These are phyloP conservation scores for Drosophila aldrichi DNA, from an alignment of 2,888 invertebrate genomes.

Conservation along the genomic window DNA sequence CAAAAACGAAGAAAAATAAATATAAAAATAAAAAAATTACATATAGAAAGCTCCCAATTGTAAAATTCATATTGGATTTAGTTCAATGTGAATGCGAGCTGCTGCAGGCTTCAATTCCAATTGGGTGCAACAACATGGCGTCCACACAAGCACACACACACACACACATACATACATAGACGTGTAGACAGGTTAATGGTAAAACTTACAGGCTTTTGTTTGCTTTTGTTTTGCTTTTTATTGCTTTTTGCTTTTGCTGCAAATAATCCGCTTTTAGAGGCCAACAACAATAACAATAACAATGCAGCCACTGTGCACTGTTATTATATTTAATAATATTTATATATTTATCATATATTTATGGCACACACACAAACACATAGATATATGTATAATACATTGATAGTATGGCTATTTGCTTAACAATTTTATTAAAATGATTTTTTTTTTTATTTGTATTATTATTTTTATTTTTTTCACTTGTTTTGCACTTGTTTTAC, in stretches of 20 bases:
- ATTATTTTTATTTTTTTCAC: slow-evolving; percentile 20
- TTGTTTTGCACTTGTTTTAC: slow-evolving; percentile 40
- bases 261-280: slow-evolving; percentile 72
- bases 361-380: slow-evolving; percentile 36
- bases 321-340: slow-evolving; percentile 12
- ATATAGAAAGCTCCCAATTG: background rate
- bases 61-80: background rate
- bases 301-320: slow-evolving; percentile 40
- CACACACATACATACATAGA: slow-evolving; percentile 2
- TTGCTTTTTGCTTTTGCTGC: slow-evolving; percentile 50
- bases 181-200: slow-evolving; percentile 44
- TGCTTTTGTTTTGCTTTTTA: slow-evolving; percentile 39
- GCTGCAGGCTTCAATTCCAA: slow-evolving; percentile 44
- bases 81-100: slow-evolving; percentile 21
- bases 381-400: background rate
- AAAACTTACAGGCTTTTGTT: slow-evolving; percentile 69
- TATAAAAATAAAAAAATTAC: background rate
- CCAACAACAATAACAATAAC: slow-evolving; percentile 32
- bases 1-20: background rate
- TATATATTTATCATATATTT: slow-evolving; percentile 38
- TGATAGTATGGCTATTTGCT: slow-evolving; percentile 28
- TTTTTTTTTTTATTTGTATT: background rate
- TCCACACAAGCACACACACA: slow-evolving; percentile 31
- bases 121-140: slow-evolving; percentile 59
- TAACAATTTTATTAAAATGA: slow-evolving; percentile 12